Conservation (phyloP, 35 echinoderm and acorn worm species). For the Diadema setosum region DNA sequence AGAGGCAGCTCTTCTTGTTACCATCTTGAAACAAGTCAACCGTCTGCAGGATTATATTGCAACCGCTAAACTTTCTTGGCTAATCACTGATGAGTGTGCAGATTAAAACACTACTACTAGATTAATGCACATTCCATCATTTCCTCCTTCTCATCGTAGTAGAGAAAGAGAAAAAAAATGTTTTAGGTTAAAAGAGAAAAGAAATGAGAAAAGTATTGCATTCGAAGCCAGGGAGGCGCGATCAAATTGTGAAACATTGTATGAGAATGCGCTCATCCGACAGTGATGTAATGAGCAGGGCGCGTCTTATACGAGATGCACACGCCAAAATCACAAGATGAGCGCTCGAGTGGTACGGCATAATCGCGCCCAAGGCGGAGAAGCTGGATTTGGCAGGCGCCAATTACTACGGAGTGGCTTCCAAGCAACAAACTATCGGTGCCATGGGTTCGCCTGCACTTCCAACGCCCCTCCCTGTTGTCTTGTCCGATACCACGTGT, state of each 20-base stretch:
- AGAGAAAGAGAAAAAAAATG: no score
- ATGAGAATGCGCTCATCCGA: background rate
- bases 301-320: background rate
- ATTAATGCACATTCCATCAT: no score
- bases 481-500: no score
- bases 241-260: conserved; percentile 3
- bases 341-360: background rate
- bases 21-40: no score
- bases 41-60: no score
- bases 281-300: background rate
- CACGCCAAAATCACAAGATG: background rate
- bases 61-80: no score
- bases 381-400: background rate
- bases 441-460: background rate
- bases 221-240: background rate
- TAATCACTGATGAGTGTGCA: no score
- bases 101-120: no score
- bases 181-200: no score
- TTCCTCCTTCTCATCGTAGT: no score
- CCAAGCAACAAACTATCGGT: no score
- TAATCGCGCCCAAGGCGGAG: background rate
- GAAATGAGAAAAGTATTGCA: background rate
- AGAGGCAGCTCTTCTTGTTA: no score
- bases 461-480: background rate
- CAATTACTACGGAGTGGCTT: background rate